Evolutionary conservation across 2,888 invertebrate species (phyloP), one percentile per base, ranked within the genome.

Genomic region (Dicycla oo): DNA sequence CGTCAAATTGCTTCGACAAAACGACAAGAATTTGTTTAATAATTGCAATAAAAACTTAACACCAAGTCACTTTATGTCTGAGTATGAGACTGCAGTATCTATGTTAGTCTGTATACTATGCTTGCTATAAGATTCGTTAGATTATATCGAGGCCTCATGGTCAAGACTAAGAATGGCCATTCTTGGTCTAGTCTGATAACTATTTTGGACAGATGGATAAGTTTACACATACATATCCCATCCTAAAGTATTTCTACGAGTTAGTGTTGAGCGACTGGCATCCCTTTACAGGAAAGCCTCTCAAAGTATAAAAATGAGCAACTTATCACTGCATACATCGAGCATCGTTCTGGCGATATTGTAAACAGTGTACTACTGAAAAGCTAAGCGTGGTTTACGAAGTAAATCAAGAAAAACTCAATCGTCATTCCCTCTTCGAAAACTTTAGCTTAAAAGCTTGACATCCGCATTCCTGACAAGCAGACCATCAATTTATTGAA

Each of bases 1-100:
- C 87, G 87, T 88, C 86, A 86, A 90, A 87, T 91, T 88, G 87
- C 85, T 89, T 89, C 79, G 84, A 78, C 81, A 80, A 85, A 79
- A 84, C 72, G 74, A 71, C 83, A 76, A 76, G 77, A 84, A 71
- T 78, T 78, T 84, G 72, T 77, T 83, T 86, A 84, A 81, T 83
- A 77, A 72, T 69, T 69, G 74, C 47, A 49, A 58, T 78, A 81
- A 73, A 78, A 81, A 71, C 72, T 57, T 54, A n/a, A 68, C 57
- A 81, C 53, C 62, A 51, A 73, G 63, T 60, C 68, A 68, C 61
- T 76, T 73, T 61, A 58, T 54, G 69, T 60, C 53, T 70, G 38
- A 57, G 49, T 67, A 53, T 47, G 47, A 81, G 23, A 62, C 34
- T 66, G 47, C 61, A 80, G 45, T 66, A 60, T 61, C 20, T n/a